Base-by-base conservation (phyloP, 2,888 invertebrate genomes). In the Flabesymbios commensalis region DNA sequence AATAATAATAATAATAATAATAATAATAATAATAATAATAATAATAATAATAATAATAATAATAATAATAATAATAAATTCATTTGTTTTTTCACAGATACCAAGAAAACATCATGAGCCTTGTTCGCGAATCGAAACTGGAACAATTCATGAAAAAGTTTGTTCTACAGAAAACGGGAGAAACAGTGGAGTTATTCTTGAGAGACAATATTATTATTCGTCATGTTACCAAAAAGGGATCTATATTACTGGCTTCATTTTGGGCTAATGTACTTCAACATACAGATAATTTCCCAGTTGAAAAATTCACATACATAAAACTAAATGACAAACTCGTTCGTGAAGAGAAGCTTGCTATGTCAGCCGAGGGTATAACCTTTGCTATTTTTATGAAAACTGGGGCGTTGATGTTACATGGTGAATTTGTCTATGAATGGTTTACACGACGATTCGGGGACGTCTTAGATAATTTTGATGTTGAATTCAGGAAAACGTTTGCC, bases 191-290 rank as follows among this genome's bases (percentile, higher is more conserved):
- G 48, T 57, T 78, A n/a, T 72, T 74, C 56, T 59, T 78, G 22
- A 65, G 64, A 31, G 67, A 68, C 32, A 65, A 63, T 10, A 67
- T 77, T 17, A 55, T 62, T n/a, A 65, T 78, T 7, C 67, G 70
- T 53, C 74, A 72, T 41, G 55, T 66, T 41, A 64, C 69, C 5
- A 69, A 71, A 31, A 64, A 64, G 53, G 78, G 78, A n/a, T 77
- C 76, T 24, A 73, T 69, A 19, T 63, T 72, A 1, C 63, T 78
- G 31, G 78, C 75, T 2, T 70, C 72, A 60, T 73, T 79, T 51
- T 79, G 79, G 79, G 59, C 75, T 14, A 68, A 74, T 24, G 73
- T 78, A 1, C 67, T 79, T 1, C 75, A 78, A 56, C 75, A 78
- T 64, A 67, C 72, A 19, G 71, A 74, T 56, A 79, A 79, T 59